phyloP scores from a whole-genome alignment of 1,140 invertebrate species.

The Neuroterus valhalla region DNA sequence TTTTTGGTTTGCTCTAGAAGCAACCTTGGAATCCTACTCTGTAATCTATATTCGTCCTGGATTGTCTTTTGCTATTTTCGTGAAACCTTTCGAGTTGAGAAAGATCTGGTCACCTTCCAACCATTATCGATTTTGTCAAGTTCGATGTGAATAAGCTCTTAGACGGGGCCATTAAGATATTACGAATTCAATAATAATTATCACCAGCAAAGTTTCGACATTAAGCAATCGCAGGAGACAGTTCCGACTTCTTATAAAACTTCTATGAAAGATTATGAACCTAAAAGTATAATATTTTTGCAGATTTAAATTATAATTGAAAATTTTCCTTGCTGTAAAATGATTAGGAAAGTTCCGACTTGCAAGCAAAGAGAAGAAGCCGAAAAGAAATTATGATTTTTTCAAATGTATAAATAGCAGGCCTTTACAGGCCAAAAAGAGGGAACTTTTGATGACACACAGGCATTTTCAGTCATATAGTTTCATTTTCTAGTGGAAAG shows the following conservation, averaged over 20 bases:
- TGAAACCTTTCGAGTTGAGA: slow-evolving; percentile 16
- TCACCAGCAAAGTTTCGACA: background rate
- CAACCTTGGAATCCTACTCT: slow-evolving; percentile 1
- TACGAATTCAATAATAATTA: slow-evolving; percentile 21
- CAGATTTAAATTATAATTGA: too few species aligned
- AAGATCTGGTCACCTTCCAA: slow-evolving; percentile 8
- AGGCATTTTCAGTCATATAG: too few species aligned
- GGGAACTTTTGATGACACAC: too few species aligned
- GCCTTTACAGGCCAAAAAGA: too few species aligned
- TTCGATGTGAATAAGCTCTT: slow-evolving; percentile 4
- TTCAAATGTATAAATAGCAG: too few species aligned
- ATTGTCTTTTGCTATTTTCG: slow-evolving; percentile 15
- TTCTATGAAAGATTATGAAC: background rate
- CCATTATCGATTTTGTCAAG: slow-evolving; percentile 26
- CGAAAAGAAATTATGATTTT: too few species aligned
- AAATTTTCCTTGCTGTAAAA: too few species aligned
- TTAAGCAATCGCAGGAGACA: background rate
- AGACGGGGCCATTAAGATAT: slow-evolving; percentile 9
- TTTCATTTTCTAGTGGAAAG: too few species aligned
- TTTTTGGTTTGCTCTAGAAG: slow-evolving; percentile 8
- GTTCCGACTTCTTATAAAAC: background rate
- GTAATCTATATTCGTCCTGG: slow-evolving; percentile 8
- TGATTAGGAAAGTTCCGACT: too few species aligned
- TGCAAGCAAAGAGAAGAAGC: too few species aligned
- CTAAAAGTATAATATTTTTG: background rate